Conservation (phyloP, 2,113 vertebrate genomes). For the Psittacara wagleri region DNA sequence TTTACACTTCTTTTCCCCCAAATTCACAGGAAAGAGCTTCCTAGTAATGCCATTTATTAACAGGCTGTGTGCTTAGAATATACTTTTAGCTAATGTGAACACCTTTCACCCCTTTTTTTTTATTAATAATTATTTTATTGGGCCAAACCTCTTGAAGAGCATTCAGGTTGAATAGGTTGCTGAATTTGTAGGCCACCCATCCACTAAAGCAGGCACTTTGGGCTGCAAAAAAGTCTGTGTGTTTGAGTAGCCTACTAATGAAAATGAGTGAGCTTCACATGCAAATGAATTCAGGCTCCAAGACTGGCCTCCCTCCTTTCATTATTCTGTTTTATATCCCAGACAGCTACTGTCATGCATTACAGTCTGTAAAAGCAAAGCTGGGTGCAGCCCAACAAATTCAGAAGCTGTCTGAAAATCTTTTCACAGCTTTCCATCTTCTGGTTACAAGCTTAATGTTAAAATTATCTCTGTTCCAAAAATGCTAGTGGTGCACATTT, state of each 20-base stretch:
- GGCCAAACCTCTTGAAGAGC: not conserved
- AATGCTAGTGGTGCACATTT: not conserved
- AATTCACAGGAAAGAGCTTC: not conserved
- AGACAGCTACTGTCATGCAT: not conserved
- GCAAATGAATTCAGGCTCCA: not conserved
- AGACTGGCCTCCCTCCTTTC: not conserved
- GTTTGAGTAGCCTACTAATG: not conserved
- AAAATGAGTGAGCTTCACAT: not conserved
- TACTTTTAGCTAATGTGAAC: not conserved
- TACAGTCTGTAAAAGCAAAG: not conserved
- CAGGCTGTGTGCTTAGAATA: not conserved
- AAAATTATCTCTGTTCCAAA: conserved; percentile 1
- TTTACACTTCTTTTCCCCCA: fast-evolving
- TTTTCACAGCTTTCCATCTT: not conserved
- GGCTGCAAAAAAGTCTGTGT: not conserved
- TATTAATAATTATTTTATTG: not conserved
- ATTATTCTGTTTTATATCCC: not conserved
- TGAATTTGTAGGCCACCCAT: not conserved
- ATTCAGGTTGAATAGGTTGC: not conserved
- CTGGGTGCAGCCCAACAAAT: not conserved
- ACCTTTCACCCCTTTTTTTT: fast-evolving
- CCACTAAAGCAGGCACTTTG: not conserved
- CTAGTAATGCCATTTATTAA: not conserved
- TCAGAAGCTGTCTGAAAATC: not conserved
- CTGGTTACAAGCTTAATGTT: not conserved